phyloP scores from a whole-genome alignment of 2,888 invertebrate genomes.

The Leptopilina syphax region DNA sequence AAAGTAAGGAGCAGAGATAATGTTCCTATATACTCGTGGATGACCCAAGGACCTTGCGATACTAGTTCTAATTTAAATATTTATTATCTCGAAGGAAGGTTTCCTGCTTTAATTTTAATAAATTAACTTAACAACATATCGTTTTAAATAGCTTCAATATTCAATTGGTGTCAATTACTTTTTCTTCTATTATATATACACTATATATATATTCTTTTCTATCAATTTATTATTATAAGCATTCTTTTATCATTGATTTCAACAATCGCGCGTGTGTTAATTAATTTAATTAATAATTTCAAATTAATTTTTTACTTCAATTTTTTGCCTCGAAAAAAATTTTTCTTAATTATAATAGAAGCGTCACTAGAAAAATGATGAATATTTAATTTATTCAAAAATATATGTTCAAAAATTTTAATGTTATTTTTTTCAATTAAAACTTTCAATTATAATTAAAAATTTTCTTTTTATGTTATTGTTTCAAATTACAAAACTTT shows the following conservation, averaged over 20 bases:
- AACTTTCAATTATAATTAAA: too few species aligned
- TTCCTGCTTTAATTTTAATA: slow-evolving; percentile 17
- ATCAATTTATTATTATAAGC: neutral
- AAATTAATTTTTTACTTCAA: neutral
- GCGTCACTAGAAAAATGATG: neutral
- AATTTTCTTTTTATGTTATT: too few species aligned
- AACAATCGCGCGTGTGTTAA: neutral
- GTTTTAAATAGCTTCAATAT: slow-evolving; percentile 10
- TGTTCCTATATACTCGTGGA: slow-evolving; percentile 1
- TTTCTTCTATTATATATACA: neutral
- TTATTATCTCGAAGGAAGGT: slow-evolving; percentile 17
- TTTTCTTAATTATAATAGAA: neutral
- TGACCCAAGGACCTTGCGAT: slow-evolving; percentile 6
- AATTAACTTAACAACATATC: slow-evolving; percentile 11
- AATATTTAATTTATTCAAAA: too few species aligned
- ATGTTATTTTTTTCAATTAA: too few species aligned
- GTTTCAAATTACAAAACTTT: too few species aligned
- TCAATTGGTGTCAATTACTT: slow-evolving; percentile 17
- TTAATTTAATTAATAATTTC: neutral
- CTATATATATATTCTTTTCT: neutral
- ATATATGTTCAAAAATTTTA: too few species aligned
- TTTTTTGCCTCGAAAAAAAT: neutral
- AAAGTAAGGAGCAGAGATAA: slow-evolving; percentile 22
- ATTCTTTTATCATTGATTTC: slow-evolving; percentile 5
- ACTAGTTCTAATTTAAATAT: slow-evolving; percentile 11